phyloP scores from a whole-genome alignment of 2,797 vertebrate genomes.

The Capromys pilorides region DNA sequence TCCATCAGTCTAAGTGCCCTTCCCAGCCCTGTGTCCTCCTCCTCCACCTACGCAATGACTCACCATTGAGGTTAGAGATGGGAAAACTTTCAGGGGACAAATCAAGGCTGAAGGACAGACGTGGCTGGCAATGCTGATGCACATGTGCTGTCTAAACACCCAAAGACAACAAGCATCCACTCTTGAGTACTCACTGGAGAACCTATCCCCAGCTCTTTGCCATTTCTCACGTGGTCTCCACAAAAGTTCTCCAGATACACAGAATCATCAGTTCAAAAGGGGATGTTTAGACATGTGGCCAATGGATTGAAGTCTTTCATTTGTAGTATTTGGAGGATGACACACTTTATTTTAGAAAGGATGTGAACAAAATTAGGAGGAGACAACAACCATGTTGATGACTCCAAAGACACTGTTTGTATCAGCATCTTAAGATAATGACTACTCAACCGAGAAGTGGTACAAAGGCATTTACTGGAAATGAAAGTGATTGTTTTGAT shows the following conservation, averaged over 20 bases:
- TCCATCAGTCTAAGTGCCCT: neutral
- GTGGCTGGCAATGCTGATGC: neutral
- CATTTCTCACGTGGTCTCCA: neutral
- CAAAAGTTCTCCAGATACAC: neutral
- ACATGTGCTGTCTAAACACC: neutral
- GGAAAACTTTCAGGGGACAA: neutral
- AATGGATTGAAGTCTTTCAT: constrained; percentile 9
- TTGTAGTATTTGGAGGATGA: neutral
- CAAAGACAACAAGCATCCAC: neutral
- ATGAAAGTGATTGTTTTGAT: constrained; percentile 53
- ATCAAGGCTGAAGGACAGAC: neutral
- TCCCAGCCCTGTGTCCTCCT: neutral
- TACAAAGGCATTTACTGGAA: neutral
- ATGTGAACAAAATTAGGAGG: neutral
- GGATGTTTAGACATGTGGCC: neutral
- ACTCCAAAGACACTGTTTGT: neutral
- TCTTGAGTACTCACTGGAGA: neutral
- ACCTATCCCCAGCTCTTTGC: fast-evolving
- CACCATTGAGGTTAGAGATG: neutral
- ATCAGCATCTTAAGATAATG: constrained; percentile 1
- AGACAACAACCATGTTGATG: neutral
- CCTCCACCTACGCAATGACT: neutral
- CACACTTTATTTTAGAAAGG: constrained; percentile 27
- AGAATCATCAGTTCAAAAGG: neutral
- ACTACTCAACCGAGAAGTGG: neutral